These are phyloP conservation scores for Cheilosia impressa DNA, from an alignment of 2,888 invertebrate genomes.

Conservation along the genomic window DNA sequence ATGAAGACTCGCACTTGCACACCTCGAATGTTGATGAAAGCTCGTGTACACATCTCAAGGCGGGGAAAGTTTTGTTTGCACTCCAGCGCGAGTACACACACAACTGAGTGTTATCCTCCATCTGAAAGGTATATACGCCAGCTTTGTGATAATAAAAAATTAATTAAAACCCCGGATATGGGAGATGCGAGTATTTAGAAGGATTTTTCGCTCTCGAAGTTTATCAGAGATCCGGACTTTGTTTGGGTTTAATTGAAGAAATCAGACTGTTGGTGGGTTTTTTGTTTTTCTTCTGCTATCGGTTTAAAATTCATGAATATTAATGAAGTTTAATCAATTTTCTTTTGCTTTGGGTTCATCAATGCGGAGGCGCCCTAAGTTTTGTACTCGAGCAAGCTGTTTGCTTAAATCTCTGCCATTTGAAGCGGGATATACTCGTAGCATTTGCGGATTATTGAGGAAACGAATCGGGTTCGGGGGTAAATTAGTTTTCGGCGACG, in stretches of 20 bases:
- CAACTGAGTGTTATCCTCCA: neutral
- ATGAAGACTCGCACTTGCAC: constrained; percentile 29
- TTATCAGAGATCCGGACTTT: constrained; percentile 36
- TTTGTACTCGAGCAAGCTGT: neutral
- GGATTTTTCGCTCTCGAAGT: constrained; percentile 16
- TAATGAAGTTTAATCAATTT: constrained; percentile 42
- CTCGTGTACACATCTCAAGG: constrained; percentile 31
- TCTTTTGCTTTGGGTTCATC: neutral
- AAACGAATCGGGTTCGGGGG: neutral
- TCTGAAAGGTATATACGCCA: neutral
- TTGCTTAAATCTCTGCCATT: neutral
- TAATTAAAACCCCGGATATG: constrained; percentile 55
- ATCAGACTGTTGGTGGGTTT: neutral
- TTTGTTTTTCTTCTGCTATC: neutral
- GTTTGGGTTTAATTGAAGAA: constrained; percentile 39
- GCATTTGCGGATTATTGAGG: neutral
- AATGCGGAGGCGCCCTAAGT: neutral
- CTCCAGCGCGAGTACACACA: neutral
- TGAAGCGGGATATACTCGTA: neutral
- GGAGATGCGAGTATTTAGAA: neutral
- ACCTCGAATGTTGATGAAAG: constrained; percentile 15
- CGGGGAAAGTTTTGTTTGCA: constrained; percentile 33
- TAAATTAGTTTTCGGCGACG: too few relatives aligned
- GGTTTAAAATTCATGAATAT: constrained; percentile 37
- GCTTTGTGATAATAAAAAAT: constrained; percentile 50